Evolutionary conservation across 2,797 vertebrate species (phyloP), one percentile per base, ranked within the genome.

Genomic region (Aeoliscus strigatus): DNA sequence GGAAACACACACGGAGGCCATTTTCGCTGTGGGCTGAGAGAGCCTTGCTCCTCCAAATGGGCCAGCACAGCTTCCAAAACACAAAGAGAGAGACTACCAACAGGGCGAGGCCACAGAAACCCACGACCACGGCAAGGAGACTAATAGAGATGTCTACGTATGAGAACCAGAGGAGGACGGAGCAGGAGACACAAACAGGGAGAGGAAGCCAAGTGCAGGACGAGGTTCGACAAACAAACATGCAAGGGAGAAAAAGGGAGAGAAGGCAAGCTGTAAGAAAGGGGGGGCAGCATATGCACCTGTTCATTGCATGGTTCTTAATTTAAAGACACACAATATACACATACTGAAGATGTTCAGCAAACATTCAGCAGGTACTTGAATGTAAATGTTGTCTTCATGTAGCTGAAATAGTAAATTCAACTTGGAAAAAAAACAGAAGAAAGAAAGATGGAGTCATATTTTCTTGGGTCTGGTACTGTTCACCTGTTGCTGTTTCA

Each of bases 21-120:
- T n/a, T n/a, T n/a, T n/a, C n/a, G n/a, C n/a, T n/a, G n/a, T n/a
- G n/a, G n/a, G n/a, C n/a, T n/a, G n/a, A n/a, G n/a, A n/a, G n/a
- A n/a, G n/a, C 88, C 59, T 94, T 93, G 85, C 95, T 92, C 60
- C 93, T 66, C 93, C 93, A 96, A 73, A 93, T 93, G 73, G 95
- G 79, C 93, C 93, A 96, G 83, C 93, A 96, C 25, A 96, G 82
- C 79, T 96, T 96, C 93, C 93, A 96, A 27, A 93, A 96, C 57
- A 96, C 93, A n/a, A 95, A 96, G 65, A 96, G 90, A 9, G 93
- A 96, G 49, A 96, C 93, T 1, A 92, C 92, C 51, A 96, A 88
- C 23, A 96, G 89, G 40, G 93, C 92, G 35, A 96, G 90, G 60
- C 93, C 93, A 5, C 93, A 96, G 86, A 94, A 93, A 0, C 93